Base-by-base conservation (phyloP, 2,797 vertebrate species). In the Ispidina lecontei region DNA sequence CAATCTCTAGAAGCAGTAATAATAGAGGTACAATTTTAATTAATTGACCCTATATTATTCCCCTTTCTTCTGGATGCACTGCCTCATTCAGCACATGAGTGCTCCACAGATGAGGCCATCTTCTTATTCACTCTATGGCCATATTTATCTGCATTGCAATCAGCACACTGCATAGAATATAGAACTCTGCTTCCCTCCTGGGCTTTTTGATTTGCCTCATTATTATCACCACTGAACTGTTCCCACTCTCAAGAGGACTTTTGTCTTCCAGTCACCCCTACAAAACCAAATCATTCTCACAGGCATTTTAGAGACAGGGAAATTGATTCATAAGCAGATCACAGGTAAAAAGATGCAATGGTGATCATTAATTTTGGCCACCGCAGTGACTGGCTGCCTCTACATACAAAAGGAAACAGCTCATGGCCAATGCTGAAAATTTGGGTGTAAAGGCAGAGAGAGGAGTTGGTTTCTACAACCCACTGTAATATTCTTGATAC, bases 21-120 rank as follows among this genome's bases (percentile, higher is more conserved):
- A 97, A 97, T 95, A 97, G 59, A 89, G 90, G 89, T 97, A 97
- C 91, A 96, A 90, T 97, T 97, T 93, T 95, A 92, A 95, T 95
- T 90, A 92, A 49, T 60, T 87, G 67, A 69, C 84, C 43, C 54
- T 62, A 29, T 84, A 74, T 88, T 82, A 26, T 84, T 68, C 17
- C 13, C 22, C 43, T 90, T 91, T 89, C 55, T 82, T 13, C 35
- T 55, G 62, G 75, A 74, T 51, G 28, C 2, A 35, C 83, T 79
- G 62, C 77, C 31, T 90, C 85, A 77, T 39, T 87, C 78, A 71
- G 72, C 55, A 62, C 43, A 84, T 31, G 55, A 90, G 49, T 65
- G 77, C 51, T 87, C 86, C 3, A 0, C 7, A 10, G 51, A 90
- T 84, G 62, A 87, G 28, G 51, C 35, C 65, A 7, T 71, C 88